These are phyloP conservation scores for Cheirogaleus medius DNA, from an alignment of 2,113 vertebrate species.

Conservation along the genomic window DNA sequence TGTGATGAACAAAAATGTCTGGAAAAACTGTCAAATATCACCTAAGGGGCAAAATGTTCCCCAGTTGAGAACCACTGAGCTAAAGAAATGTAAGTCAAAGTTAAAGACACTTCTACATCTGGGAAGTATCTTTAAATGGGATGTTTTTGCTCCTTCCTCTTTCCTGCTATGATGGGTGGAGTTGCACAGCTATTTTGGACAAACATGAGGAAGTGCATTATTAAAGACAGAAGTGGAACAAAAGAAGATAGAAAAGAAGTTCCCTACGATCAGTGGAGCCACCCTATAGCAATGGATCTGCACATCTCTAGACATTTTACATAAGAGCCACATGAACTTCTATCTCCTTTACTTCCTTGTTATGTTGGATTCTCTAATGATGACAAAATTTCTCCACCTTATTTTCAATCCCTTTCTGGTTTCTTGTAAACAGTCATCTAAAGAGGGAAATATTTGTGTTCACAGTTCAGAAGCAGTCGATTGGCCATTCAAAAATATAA, in stretches of 20 bases:
- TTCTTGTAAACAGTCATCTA: background rate
- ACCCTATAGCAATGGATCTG: accelerated
- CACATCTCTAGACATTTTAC: background rate
- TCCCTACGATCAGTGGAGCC: background rate
- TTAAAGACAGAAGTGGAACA: background rate
- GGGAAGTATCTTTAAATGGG: background rate
- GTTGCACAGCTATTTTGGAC: background rate
- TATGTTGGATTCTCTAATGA: background rate
- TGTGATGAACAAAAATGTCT: background rate
- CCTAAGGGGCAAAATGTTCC: background rate
- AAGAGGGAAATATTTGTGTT: background rate
- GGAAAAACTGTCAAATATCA: background rate
- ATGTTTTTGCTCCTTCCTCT: background rate
- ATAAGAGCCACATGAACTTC: background rate
- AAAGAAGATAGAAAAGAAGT: background rate
- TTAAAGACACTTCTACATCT: background rate
- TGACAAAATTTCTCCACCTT: background rate
- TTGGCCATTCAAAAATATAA: background rate
- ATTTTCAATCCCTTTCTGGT: background rate
- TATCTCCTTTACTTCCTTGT: background rate
- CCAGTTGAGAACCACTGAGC: background rate
- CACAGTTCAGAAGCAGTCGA: background rate
- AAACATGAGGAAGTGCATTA: background rate
- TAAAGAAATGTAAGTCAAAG: background rate
- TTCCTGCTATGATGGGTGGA: background rate